phyloP scores from a whole-genome alignment of 2,113 vertebrate genomes.

The Hemibagrus wyckioides region DNA sequence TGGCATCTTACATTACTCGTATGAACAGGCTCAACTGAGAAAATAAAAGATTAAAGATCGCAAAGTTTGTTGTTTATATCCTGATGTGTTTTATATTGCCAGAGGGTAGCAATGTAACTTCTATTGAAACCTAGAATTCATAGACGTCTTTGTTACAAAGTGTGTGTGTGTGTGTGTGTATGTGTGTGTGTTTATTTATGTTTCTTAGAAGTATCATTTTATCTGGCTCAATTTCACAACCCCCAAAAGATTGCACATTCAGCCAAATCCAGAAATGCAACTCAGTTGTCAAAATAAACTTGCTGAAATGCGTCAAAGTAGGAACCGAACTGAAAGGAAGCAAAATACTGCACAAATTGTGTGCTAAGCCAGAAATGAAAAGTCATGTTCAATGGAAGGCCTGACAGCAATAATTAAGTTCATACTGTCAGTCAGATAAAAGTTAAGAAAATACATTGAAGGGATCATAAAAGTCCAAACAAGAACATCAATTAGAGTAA shows the following conservation, averaged over 20 bases:
- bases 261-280: constrained; percentile 29
- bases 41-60: constrained; percentile 47
- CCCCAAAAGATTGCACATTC: constrained; percentile 31
- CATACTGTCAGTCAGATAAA: constrained; percentile 31
- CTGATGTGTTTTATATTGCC: constrained; percentile 47
- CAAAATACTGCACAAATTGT: constrained; percentile 30
- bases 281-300: constrained; percentile 47
- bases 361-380: constrained; percentile 43
- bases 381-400: constrained; percentile 25
- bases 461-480: constrained; percentile 23
- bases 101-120: constrained; percentile 43
- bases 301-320: constrained; percentile 32
- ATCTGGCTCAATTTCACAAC: constrained; percentile 23
- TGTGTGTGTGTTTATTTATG: background rate
- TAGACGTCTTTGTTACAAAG: constrained; percentile 40
- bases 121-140: constrained; percentile 46
- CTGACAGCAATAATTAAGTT: constrained; percentile 25
- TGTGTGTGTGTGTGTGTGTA: constrained; percentile 9
- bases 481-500: background rate
- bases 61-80: constrained; percentile 53
- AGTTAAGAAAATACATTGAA: constrained; percentile 7
- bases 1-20: constrained; percentile 46
- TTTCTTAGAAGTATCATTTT: constrained; percentile 26
- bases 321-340: constrained; percentile 25
- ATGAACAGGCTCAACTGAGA: constrained; percentile 32